Base-by-base conservation (phyloP, 92 coral and sea anemone genomes). In the Blastomussa wellsi region DNA sequence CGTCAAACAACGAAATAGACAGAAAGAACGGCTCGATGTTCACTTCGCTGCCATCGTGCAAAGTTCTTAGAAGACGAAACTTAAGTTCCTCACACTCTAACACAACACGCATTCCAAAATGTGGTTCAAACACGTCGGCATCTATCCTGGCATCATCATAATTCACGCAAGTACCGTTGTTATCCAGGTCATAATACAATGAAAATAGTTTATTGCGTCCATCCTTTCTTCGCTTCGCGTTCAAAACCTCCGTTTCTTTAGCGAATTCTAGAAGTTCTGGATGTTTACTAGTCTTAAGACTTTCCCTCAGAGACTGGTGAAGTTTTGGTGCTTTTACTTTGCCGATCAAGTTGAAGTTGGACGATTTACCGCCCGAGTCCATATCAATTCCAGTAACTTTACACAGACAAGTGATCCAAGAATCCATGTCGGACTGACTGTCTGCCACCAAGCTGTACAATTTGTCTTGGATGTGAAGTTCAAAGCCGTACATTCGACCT, bases 401-500 rank as follows among this genome's bases (percentile, higher is more conserved):
- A 79, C 99, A 94, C 70, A 97, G 78, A 1, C 89, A 92, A 20
- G 93, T 78, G n/a, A 97, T 90, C 99, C 99, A 97, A 7, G 94
- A 84, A 48, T 97, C 99, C 99, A 97, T 97, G 37, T 97, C 98
- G 5, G 93, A 87, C 64, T 97, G 99, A 72, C 97, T 97, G 85
- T 97, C 99, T 5, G 99, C 99, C 7, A 97, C 88, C 36, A 97
- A 82, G 77, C 98, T 93, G 91, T 97, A 97, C 8, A 92, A 79
- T 70, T 97, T 97, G 93, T 97, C 99, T 78, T 97, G 99, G 47
- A 97, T 91, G 79, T 95, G 99, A 33, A 97, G 91, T 76, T 97
- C 99, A 87, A 97, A 97, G 2, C 99, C 99, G 68, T 97, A 93
- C 99, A 97, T 97, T 69, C 95, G 90, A 49, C 99, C 98, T 77